Evolutionary conservation across 2,113 vertebrate species (phyloP).

Genomic region (Eurystomus gularis): DNA sequence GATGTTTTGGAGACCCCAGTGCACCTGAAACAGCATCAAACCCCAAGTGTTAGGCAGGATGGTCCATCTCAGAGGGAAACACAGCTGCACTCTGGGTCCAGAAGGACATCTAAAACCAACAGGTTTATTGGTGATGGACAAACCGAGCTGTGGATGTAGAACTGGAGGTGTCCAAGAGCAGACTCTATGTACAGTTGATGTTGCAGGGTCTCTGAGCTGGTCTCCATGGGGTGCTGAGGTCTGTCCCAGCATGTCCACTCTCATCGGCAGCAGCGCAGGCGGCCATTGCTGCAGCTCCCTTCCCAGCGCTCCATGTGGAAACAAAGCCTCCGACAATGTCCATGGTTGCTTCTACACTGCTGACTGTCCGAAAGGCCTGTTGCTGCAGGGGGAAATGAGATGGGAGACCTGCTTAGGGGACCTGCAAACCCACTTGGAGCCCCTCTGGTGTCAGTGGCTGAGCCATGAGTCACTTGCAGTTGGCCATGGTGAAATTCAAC

Average conservation of each 20-base stretch:
- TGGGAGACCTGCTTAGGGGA: not conserved
- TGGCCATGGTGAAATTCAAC: rapidly evolving
- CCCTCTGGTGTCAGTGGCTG: not conserved
- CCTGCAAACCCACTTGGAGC: not conserved
- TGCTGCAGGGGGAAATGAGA: not conserved
- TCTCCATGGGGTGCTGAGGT: not conserved
- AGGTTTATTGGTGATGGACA: not conserved
- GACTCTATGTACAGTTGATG: rapidly evolving
- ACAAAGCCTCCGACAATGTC: constrained; percentile 63
- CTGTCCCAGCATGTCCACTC: rapidly evolving
- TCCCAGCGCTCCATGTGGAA: constrained; percentile 57
- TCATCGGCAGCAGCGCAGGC: constrained; percentile 58
- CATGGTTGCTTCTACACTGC: constrained; percentile 3
- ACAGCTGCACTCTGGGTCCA: not conserved
- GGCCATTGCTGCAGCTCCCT: constrained; percentile 43
- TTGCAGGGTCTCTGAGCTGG: not conserved
- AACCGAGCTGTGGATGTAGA: rapidly evolving
- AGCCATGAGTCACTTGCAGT: not conserved
- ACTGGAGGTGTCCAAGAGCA: rapidly evolving
- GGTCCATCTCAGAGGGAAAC: not conserved
- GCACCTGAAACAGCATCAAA: not conserved
- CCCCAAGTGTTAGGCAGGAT: not conserved
- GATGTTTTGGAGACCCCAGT: not conserved
- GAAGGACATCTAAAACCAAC: not conserved
- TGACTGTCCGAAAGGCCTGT: not conserved